Base-by-base conservation (phyloP, 2,888 invertebrate species). In the Xestia c-nigrum region DNA sequence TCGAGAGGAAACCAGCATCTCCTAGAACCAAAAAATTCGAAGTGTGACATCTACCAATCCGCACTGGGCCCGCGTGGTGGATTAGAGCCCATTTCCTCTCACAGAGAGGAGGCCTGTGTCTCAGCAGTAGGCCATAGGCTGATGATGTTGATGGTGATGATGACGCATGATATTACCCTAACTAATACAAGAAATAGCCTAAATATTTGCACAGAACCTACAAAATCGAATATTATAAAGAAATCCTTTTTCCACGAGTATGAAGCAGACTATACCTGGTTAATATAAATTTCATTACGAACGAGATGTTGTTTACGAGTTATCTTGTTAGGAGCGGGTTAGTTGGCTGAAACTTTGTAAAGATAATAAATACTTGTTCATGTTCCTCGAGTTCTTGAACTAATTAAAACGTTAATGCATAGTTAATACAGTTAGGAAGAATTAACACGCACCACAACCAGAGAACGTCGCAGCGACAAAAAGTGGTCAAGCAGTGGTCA, bases 271-370 rank as follows among this genome's bases (percentile, higher is more conserved):
- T 40, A 72, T 40, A 76, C 5, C 5, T 12, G n/a, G 21, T 21
- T n/a, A 14, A 75, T 16, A 12, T 61, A 40, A 6, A n/a, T 31
- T 31, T 21, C 65, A 40, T 47, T 16, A 64, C 55, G 40, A 16
- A 47, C 14, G 43, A 14, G n/a, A 21, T 43, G 31, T n/a, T 67
- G 31, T 68, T 78, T 70, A 46, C 21, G 31, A 70, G 14, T n/a
- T 21, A 16, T n/a, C 68, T 77, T 59, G 19, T 40, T 52, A n/a
- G 4, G n/a, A 55, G 55, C 55, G 55, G 5, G 55, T n/a, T n/a
- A 57, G 57, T 14, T 6, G 1, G 57, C 16, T 55, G 5, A 5
- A 10, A 55, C 24, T 16, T 57, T 57, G 16, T 24, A 31, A 57
- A 6, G 3, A 24, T 57, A 24, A 57, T 57, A 57, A 57, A 24